Percentiles rank a stretch among this genome's conserved stretches.
Evolutionary conservation across 64 coral and sea anemone genomes (phyloP).

Genomic region (Platygyra sinensis): DNA sequence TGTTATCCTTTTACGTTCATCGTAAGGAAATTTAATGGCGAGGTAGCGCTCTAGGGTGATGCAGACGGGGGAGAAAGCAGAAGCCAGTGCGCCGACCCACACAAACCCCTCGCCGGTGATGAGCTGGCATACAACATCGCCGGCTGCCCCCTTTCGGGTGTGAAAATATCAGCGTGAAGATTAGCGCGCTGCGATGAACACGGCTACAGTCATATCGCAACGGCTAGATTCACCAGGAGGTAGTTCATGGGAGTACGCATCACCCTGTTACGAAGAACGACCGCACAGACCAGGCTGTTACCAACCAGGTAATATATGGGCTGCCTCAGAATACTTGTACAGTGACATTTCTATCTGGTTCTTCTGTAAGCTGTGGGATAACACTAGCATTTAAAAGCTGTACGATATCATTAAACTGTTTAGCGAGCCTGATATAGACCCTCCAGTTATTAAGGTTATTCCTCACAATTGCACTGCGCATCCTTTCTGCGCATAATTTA

Average conservation of each 20-base stretch:
- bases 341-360: background rate
- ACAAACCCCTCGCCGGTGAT: slow-evolving; percentile 37
- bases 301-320: slow-evolving; percentile 8
- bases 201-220: background rate
- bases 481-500: too few species aligned
- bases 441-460: too few species aligned
- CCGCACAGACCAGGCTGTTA: slow-evolving; percentile 6
- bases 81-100: slow-evolving; percentile 44
- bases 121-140: slow-evolving; percentile 26
- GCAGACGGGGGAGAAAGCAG: slow-evolving; percentile 38
- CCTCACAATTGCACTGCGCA: too few species aligned
- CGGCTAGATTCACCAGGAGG: slow-evolving; percentile 1
- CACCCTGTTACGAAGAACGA: background rate
- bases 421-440: too few species aligned
- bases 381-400: background rate
- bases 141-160: slow-evolving; percentile 37
- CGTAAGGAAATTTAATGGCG: slow-evolving; percentile 29
- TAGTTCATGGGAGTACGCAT: slow-evolving; percentile 22
- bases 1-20: background rate
- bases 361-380: background rate
- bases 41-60: slow-evolving; percentile 37
- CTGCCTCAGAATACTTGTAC: slow-evolving; percentile 1
- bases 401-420: too few species aligned
- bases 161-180: slow-evolving; percentile 16
- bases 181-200: slow-evolving; percentile 23